phyloP scores from a whole-genome alignment of 2,888 invertebrate genomes.

The Drosophila picticornis region DNA sequence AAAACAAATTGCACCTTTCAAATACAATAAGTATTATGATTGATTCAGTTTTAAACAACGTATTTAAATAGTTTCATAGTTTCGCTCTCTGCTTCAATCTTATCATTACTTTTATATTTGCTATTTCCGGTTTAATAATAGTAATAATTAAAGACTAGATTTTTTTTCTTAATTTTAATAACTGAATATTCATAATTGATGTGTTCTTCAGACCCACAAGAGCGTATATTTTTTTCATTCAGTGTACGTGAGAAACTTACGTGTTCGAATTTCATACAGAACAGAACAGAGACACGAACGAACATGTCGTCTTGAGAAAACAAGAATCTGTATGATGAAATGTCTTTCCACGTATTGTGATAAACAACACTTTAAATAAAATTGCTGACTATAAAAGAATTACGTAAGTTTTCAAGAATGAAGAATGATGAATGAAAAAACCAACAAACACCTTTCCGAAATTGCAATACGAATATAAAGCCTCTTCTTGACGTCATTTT shows the following conservation, averaged over 20 bases:
- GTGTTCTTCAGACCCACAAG: background rate
- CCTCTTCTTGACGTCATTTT: background rate
- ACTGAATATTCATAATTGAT: background rate
- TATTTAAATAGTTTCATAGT: background rate
- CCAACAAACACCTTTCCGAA: background rate
- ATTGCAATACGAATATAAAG: background rate
- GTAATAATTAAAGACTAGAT: background rate
- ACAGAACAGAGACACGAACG: slow-evolving; percentile 19
- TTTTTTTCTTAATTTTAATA: background rate
- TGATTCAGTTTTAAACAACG: background rate
- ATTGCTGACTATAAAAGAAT: slow-evolving; percentile 20
- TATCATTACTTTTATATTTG: background rate
- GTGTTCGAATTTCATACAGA: slow-evolving; percentile 25
- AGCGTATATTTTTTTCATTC: background rate
- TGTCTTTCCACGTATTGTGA: slow-evolving; percentile 47
- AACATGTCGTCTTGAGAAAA: slow-evolving; percentile 9
- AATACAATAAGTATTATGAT: background rate
- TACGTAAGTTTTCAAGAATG: slow-evolving; percentile 25
- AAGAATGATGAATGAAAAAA: background rate
- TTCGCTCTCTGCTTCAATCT: background rate
- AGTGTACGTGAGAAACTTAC: slow-evolving; percentile 33
- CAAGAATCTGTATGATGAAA: slow-evolving; percentile 26
- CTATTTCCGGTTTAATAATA: background rate
- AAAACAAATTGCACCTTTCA: slow-evolving; percentile 7
- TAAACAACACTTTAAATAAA: slow-evolving; percentile 23